Base-by-base conservation (phyloP, 2,888 invertebrate genomes). In the Lycophotia porphyrea region DNA sequence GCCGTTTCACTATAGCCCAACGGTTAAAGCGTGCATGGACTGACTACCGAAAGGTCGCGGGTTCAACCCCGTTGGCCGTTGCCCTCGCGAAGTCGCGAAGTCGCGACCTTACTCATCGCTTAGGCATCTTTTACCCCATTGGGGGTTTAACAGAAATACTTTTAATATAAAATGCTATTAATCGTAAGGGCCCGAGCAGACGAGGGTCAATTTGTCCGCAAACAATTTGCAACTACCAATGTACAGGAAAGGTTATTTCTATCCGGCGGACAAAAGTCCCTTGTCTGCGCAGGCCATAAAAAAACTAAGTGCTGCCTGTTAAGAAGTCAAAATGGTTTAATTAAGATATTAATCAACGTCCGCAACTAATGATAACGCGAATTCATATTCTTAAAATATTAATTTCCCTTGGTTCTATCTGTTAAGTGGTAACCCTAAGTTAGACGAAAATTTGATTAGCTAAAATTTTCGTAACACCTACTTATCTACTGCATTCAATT, bases 21-120 rank as follows among this genome's bases (percentile, higher is more conserved):
- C n/a, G 61, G 61, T 74, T 47, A 64, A 47, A 44, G 75, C 63
- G 55, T 58, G 58, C 27, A 81, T 42, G 7, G 42, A 24, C 58
- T 49, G 47, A 34, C 42, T 80, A 71, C 47, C 34, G 34, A 49
- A 31, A 76, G 81, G 74, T 76, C 81, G 74, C 60, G 58, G 34
- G 47, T 81, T 76, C 81, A 76, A 60, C 42, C 58, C 74, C 27
- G 31, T 73, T 81, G 81, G 81, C 47, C 74, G 74, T 81, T 76
- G 81, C 60, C 60, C 76, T 74, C 49, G 27, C 58, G 34, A 60
- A 34, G 60, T 74, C 49, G 27, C 58, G 34, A 60, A 34, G 60
- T 34, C 60, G 34, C 60, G 34, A 60, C 74, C 42, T 76, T 49
- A 81, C 74, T 81, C 81, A 76, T 81, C 42, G 39, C 34, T 18